phyloP scores from a whole-genome alignment of 2,113 vertebrate genomes.

The Salvelinus sp. region DNA sequence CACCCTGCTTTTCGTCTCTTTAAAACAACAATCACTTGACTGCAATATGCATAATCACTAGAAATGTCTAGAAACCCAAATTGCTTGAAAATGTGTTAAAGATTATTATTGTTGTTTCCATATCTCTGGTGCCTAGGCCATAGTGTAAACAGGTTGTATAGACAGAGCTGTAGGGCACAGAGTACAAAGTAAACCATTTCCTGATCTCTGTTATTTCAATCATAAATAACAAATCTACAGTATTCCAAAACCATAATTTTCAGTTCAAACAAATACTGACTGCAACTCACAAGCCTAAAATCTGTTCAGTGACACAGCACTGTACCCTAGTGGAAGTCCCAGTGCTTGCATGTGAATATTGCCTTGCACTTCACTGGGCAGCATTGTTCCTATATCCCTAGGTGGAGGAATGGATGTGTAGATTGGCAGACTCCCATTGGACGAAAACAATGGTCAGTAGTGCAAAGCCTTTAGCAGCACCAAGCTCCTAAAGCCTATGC shows the following conservation, averaged over 20 bases:
- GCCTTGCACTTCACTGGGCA: neutral
- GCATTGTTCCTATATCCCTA: constrained; percentile 42
- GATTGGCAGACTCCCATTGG: neutral
- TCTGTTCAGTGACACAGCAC: constrained; percentile 38
- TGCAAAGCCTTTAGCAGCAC: neutral
- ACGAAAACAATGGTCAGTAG: neutral
- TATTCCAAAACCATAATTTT: neutral
- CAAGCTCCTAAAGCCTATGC: constrained; percentile 9
- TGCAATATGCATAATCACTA: neutral
- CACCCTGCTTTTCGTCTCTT: neutral
- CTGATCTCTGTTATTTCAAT: neutral
- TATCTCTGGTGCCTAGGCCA: too few relatives aligned
- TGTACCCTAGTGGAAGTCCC: constrained; percentile 60
- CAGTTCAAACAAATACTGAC: constrained; percentile 3
- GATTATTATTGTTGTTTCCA: too few relatives aligned
- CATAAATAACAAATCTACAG: neutral
- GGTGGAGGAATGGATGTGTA: neutral
- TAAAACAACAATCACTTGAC: neutral
- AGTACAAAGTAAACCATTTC: neutral
- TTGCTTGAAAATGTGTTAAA: neutral
- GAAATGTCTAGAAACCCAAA: neutral
- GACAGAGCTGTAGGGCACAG: too few relatives aligned
- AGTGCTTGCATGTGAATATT: neutral
- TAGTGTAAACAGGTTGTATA: too few relatives aligned
- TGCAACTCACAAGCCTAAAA: neutral